phyloP scores from a whole-genome alignment of 2,888 invertebrate species.

The Drosophila nigritarsus region DNA sequence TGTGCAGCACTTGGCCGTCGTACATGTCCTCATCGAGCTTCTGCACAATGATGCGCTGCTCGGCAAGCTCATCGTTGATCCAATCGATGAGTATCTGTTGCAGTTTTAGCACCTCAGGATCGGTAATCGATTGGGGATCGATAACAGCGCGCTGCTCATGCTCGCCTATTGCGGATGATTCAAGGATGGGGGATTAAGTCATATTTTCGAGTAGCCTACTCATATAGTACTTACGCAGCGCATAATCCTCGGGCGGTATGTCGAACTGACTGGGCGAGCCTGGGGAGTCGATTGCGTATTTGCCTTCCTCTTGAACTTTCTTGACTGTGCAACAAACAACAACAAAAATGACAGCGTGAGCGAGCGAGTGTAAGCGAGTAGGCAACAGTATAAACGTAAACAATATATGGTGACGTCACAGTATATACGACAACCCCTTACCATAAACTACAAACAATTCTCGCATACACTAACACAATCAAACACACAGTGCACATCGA shows the following conservation, averaged over 20 bases:
- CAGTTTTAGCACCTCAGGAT: constrained; percentile 93
- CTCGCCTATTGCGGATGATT: constrained; percentile 89
- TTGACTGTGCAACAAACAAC: constrained; percentile 88
- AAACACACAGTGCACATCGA: constrained; percentile 24
- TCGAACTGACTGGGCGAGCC: constrained; percentile 94
- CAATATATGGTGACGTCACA: constrained; percentile 66
- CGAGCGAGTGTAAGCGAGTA: constrained; percentile 14
- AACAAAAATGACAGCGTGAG: constrained; percentile 1
- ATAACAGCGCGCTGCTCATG: constrained; percentile 99
- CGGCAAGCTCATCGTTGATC: constrained; percentile 99
- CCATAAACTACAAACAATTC: neutral
- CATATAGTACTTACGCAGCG: constrained; percentile 89
- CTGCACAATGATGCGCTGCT: constrained; percentile 98
- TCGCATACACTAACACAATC: constrained; percentile 3
- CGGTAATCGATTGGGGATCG: constrained; percentile 94
- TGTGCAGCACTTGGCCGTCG: constrained; percentile 95
- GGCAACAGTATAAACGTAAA: constrained; percentile 45
- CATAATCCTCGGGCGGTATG: constrained; percentile 96
- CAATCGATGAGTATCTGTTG: constrained; percentile 96
- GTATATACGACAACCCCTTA: constrained; percentile 6
- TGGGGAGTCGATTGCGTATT: constrained; percentile 98
- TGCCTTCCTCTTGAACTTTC: constrained; percentile 97
- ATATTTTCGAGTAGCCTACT: neutral
- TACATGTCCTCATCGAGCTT: constrained; percentile 98
- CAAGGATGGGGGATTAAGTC: constrained; percentile 38